Conservation (phyloP, 2,888 invertebrate species). For the Abscondita cerata region DNA sequence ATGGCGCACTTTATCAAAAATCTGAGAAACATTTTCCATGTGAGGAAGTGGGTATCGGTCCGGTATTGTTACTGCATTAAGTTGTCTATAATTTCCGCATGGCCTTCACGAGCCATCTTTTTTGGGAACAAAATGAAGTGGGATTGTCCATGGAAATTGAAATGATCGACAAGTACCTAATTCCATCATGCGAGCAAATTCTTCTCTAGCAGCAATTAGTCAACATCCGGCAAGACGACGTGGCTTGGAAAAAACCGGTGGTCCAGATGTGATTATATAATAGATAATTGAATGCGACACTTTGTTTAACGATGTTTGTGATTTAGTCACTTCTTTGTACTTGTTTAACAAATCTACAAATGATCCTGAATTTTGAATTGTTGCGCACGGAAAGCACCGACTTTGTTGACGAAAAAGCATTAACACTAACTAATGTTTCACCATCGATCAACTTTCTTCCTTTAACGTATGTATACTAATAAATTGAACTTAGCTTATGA, state of each 20-base stretch:
- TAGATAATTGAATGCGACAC: too few species aligned
- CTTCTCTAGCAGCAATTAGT: background rate
- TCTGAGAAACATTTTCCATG: too few species aligned
- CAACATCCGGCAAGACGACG: background rate
- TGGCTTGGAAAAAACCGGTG: background rate
- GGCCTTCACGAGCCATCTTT: background rate
- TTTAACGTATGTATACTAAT: background rate
- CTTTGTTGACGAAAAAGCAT: too few species aligned
- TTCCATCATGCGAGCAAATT: background rate
- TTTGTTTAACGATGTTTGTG: too few species aligned
- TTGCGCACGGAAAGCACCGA: background rate
- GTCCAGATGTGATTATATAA: background rate
- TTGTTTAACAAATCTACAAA: too few species aligned
- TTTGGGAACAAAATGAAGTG: background rate
- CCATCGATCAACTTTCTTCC: too few species aligned
- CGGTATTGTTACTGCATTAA: background rate
- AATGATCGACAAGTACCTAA: too few species aligned
- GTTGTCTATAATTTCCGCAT: too few species aligned
- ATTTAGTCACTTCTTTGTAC: too few species aligned
- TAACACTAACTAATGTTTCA: too few species aligned
- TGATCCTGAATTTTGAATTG: conserved; percentile 4
- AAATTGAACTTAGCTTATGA: background rate
- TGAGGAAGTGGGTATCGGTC: background rate
- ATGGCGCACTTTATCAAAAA: background rate
- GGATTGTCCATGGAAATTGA: background rate